Evolutionary conservation across 1,140 invertebrate genomes (phyloP).

Genomic region (Lamellibrachia luymesi): DNA sequence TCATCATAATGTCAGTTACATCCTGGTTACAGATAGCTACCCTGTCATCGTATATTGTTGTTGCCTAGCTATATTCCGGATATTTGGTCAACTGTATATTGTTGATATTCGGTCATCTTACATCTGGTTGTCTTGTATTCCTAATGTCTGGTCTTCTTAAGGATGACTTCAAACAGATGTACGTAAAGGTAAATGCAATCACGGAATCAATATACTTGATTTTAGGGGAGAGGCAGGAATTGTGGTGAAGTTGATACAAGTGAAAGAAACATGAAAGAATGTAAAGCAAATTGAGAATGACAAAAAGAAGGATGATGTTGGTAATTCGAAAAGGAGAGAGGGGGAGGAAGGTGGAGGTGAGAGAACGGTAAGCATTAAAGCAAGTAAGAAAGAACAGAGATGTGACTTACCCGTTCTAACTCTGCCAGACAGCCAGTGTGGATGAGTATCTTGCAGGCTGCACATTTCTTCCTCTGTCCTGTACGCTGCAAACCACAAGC

Average conservation of each 20-base stretch:
- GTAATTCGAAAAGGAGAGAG: no score
- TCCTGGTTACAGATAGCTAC: no score
- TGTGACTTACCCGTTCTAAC: conserved; percentile 66
- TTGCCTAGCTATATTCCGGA: neutral
- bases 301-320: no score
- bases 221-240: no score
- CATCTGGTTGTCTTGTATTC: neutral
- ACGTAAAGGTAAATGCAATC: neutral
- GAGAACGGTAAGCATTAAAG: no score
- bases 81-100: neutral
- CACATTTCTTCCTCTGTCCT: conserved; percentile 85
- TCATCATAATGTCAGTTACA: no score
- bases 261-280: no score
- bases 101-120: neutral
- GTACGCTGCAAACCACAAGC: conserved; percentile 56
- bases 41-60: no score
- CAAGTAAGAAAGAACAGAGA: neutral
- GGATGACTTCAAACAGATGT: no score
- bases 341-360: no score
- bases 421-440: conserved; percentile 79
- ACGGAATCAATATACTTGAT: neutral
- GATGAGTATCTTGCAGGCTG: conserved; percentile 87
- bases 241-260: no score
- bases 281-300: no score
- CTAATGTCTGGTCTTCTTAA: neutral